These are phyloP conservation scores for Gymnopithys bicolor DNA, from an alignment of 2,797 vertebrate genomes.

Conservation along the genomic window DNA sequence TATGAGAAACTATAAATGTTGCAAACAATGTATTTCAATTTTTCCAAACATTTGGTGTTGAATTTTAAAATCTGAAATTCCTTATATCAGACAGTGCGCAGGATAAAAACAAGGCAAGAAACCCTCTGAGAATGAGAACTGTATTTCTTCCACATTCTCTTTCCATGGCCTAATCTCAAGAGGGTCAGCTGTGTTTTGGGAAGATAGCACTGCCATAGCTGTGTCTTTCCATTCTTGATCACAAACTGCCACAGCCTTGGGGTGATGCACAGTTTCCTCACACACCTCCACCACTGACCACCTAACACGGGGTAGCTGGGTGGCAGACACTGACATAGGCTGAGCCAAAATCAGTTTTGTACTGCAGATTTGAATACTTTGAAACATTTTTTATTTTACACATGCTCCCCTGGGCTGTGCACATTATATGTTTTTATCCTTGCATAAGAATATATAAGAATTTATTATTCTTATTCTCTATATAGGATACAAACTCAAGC, in stretches of 20 bases:
- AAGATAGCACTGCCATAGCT: background rate
- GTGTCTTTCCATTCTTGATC: background rate
- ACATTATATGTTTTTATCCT: background rate
- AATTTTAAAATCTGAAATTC: background rate
- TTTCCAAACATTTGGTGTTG: background rate
- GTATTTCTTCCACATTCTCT: background rate
- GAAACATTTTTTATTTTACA: background rate
- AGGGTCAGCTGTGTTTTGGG: background rate
- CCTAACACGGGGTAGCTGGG: background rate
- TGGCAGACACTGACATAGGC: background rate
- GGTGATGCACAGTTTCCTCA: background rate
- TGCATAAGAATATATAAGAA: background rate
- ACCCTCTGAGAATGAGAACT: background rate
- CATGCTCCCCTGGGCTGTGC: accelerated
- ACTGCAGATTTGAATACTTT: background rate
- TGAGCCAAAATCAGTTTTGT: background rate
- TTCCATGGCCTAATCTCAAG: background rate
- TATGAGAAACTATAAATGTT: background rate
- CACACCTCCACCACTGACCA: accelerated
- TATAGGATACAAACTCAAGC: background rate
- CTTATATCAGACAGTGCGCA: background rate
- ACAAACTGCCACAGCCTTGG: accelerated
- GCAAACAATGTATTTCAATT: background rate
- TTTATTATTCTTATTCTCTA: background rate
- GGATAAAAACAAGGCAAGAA: background rate